Conservation (phyloP, 2,888 invertebrate species). For the Tetragonula carbonaria region DNA sequence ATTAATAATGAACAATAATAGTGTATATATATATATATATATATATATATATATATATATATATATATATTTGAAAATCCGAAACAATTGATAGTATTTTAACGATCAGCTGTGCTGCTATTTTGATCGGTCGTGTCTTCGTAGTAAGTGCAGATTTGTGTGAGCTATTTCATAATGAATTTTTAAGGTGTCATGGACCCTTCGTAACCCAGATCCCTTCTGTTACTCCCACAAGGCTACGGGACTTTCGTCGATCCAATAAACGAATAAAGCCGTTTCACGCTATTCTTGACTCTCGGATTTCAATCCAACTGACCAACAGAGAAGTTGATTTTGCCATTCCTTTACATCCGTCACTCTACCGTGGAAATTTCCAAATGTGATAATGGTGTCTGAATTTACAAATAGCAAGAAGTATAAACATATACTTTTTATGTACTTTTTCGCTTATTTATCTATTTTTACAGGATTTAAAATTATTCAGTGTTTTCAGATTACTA, state of each 20-base stretch:
- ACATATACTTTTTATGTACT: background rate
- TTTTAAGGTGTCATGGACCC: slow-evolving; percentile 75
- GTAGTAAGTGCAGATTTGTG: slow-evolving; percentile 76
- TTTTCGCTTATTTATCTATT: background rate
- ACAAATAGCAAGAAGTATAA: background rate
- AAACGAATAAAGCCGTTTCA: slow-evolving; percentile 70
- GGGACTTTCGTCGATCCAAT: slow-evolving; percentile 71
- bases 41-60: background rate
- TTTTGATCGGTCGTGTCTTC: slow-evolving; percentile 59
- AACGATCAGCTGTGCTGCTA: slow-evolving; percentile 47
- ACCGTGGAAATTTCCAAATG: background rate
- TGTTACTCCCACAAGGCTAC: slow-evolving; percentile 69
- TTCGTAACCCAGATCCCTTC: slow-evolving; percentile 73
- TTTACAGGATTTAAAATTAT: background rate
- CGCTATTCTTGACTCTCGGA: slow-evolving; percentile 56
- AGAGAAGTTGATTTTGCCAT: slow-evolving; percentile 49
- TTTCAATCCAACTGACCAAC: slow-evolving; percentile 66
- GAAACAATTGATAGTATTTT: slow-evolving; percentile 31
- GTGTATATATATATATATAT: too few species aligned
- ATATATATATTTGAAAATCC: background rate
- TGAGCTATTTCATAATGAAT: slow-evolving; percentile 77
- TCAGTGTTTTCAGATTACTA: too few species aligned
- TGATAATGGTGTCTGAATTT: background rate
- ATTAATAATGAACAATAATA: background rate
- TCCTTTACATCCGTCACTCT: background rate